These are phyloP conservation scores for Aplodontia rufa DNA, from an alignment of 2,113 vertebrate genomes.

Conservation along the genomic window DNA sequence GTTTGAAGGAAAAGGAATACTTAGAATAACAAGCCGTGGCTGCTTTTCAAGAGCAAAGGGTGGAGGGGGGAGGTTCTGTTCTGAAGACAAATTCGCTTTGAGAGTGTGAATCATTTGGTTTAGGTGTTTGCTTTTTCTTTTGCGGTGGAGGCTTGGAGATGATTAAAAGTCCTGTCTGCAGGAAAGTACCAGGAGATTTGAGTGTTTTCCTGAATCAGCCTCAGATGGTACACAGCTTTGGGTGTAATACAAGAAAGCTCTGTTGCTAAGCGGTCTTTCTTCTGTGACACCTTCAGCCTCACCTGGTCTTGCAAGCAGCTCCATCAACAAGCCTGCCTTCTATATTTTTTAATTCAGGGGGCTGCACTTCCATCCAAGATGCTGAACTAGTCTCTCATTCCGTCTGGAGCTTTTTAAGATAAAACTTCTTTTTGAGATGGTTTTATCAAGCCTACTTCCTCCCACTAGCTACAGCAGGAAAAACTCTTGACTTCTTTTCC, in stretches of 20 bases:
- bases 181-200: constrained; percentile 82
- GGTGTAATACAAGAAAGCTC: constrained; percentile 72
- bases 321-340: constrained; percentile 31
- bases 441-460: constrained; percentile 65
- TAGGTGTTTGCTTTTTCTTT: constrained; percentile 52
- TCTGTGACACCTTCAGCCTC: neutral
- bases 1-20: constrained; percentile 60
- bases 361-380: constrained; percentile 63
- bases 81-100: constrained; percentile 61
- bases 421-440: constrained; percentile 33
- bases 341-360: constrained; percentile 36
- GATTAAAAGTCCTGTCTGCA: constrained; percentile 85
- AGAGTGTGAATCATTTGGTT: constrained; percentile 74
- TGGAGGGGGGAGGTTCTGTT: constrained; percentile 64
- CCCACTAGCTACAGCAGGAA: constrained; percentile 46
- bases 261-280: constrained; percentile 71
- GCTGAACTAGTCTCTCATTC: constrained; percentile 70
- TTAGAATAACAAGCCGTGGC: constrained; percentile 43
- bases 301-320: neutral
- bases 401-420: constrained; percentile 73
- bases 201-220: constrained; percentile 81
- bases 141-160: constrained; percentile 70
- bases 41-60: constrained; percentile 49
- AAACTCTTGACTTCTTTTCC: constrained; percentile 55
- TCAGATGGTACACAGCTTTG: constrained; percentile 76